These are phyloP conservation scores for Disparrhopalites patrizii DNA, from an alignment of 2,888 invertebrate genomes.

Conservation along the genomic window DNA sequence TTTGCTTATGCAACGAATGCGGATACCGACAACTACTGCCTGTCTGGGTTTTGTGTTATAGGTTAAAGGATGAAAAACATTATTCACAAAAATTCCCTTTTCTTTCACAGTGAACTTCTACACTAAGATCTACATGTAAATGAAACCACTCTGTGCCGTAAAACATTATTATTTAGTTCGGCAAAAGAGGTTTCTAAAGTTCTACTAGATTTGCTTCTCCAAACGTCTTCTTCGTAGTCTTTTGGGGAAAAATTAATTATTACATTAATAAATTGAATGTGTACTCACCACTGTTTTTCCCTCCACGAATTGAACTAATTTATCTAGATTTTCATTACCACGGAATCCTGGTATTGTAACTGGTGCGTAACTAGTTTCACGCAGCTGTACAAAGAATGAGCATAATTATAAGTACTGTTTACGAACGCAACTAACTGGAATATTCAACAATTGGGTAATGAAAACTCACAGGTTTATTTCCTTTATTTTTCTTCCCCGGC, in stretches of 20 bases:
- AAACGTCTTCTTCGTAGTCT: neutral
- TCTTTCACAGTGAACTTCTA: too few relatives aligned
- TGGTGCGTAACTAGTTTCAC: neutral
- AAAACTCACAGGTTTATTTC: neutral
- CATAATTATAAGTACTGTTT: neutral
- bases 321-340: slow-evolving; percentile 12
- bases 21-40: too few relatives aligned
- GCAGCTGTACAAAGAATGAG: neutral
- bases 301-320: slow-evolving; percentile 17
- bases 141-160: too few relatives aligned
- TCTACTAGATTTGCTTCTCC: too few relatives aligned
- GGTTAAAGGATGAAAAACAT: too few relatives aligned
- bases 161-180: too few relatives aligned
- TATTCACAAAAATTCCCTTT: too few relatives aligned
- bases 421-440: neutral
- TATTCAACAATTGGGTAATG: neutral
- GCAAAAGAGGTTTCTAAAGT: too few relatives aligned
- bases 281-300: slow-evolving; percentile 4
- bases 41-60: too few relatives aligned
- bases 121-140: too few relatives aligned
- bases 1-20: too few relatives aligned
- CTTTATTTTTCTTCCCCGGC: slow-evolving; percentile 7
- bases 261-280: neutral
- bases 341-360: neutral
- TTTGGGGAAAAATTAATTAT: neutral